A percentile compares a stretch with the other conserved stretches of the same genome.
phyloP scores from a whole-genome alignment of 1,140 invertebrate species.

The Lepidotrigona ventralis region DNA sequence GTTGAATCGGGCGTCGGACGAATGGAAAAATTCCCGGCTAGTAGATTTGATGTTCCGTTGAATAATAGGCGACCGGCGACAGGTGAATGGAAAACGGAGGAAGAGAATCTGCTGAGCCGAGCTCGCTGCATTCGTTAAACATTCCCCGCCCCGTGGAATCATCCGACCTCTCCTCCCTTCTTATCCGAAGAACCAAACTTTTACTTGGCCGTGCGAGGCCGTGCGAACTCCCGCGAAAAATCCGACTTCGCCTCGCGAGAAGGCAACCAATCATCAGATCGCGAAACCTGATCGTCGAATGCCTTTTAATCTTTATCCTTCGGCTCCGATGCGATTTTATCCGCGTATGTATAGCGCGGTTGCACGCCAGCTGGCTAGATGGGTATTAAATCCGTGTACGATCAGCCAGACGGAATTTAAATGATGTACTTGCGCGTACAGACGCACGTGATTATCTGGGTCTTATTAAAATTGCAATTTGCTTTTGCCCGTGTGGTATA shows the following conservation, averaged over 20 bases:
- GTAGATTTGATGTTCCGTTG: slow-evolving; percentile 20
- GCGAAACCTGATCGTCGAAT: not conserved
- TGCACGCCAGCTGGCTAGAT: not conserved
- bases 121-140: slow-evolving; percentile 34
- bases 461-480: slow-evolving; percentile 10
- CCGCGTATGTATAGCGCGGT: too few relatives aligned
- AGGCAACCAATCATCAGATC: not conserved
- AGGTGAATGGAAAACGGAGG: not conserved
- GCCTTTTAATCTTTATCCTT: slow-evolving; percentile 1
- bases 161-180: too few relatives aligned
- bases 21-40: slow-evolving; percentile 19
- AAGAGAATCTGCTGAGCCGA: not conserved
- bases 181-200: not conserved
- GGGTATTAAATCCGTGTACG: not conserved
- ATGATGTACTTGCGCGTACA: not conserved
- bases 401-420: slow-evolving; percentile 2
- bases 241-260: not conserved
- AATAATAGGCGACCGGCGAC: slow-evolving; percentile 10
- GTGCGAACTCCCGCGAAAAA: slow-evolving; percentile 7
- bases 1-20: slow-evolving; percentile 18
- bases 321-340: not conserved
- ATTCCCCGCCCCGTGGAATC: not conserved
- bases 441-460: not conserved
- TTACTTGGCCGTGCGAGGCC: not conserved
- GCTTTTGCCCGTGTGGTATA: not conserved